These are phyloP conservation scores for Aleadryas rufinucha DNA, from an alignment of 2,113 vertebrate species.

Conservation along the genomic window DNA sequence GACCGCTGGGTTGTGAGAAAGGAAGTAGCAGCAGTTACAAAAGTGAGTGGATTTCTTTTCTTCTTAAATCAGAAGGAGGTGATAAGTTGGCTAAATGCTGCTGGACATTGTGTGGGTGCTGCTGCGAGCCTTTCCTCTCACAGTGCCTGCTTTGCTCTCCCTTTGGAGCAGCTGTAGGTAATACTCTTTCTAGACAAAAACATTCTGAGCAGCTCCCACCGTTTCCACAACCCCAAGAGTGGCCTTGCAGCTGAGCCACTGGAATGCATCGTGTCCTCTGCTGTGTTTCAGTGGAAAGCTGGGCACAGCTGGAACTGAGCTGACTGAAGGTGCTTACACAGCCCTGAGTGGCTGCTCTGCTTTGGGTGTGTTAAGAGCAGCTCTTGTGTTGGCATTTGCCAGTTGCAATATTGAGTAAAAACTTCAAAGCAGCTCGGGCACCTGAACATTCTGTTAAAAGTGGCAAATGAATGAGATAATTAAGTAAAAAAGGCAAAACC, in stretches of 20 bases:
- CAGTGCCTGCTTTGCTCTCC: neutral
- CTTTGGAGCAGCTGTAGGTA: neutral
- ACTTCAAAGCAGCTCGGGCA: neutral
- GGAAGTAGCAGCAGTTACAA: constrained; percentile 87
- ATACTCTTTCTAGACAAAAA: neutral
- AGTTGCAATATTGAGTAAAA: neutral
- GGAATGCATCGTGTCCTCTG: neutral
- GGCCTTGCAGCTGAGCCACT: neutral
- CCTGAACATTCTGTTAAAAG: neutral
- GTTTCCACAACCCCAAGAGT: neutral
- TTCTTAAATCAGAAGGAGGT: neutral
- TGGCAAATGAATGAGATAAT: neutral
- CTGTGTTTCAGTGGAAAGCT: neutral
- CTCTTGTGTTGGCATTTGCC: neutral
- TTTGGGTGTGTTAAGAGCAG: neutral
- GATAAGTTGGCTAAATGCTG: neutral
- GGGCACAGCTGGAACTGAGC: neutral
- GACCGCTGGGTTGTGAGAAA: constrained; percentile 92
- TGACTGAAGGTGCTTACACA: neutral
- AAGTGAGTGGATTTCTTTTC: constrained; percentile 73
- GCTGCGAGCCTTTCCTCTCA: neutral
- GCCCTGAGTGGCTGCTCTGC: neutral
- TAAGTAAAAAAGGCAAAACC: neutral
- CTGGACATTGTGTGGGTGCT: neutral
- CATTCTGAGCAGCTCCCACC: neutral